Conservation (phyloP, 2,113 vertebrate genomes). For the Brachyhypopomus gauderio region DNA sequence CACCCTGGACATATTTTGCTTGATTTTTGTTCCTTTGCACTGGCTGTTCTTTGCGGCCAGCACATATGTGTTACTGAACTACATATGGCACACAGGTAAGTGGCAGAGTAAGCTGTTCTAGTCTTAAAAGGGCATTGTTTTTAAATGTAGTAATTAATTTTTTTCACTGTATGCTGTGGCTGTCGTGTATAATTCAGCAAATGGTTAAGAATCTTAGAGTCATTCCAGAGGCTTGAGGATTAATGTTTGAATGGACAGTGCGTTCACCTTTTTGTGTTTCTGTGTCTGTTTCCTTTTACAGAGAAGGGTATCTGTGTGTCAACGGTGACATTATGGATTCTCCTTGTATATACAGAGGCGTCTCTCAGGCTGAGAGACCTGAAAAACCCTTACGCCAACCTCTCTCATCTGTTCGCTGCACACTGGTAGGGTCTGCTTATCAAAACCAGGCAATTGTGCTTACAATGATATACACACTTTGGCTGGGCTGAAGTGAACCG, state of each 20-base stretch:
- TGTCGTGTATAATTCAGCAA: no score
- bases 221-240: no score
- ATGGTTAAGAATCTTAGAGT: no score
- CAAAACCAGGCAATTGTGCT: neutral
- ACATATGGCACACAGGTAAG: constrained; percentile 83
- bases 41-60: constrained; percentile 83
- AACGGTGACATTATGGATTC: constrained; percentile 78
- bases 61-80: constrained; percentile 81
- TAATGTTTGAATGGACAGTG: no score
- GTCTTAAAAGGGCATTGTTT: neutral
- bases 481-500: no score
- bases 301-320: constrained; percentile 81
- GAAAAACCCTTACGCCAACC: constrained; percentile 77
- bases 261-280: neutral
- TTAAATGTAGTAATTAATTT: no score
- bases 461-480: neutral
- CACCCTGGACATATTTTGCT: constrained; percentile 80
- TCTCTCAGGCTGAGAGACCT: constrained; percentile 79
- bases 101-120: neutral
- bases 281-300: constrained; percentile 51
- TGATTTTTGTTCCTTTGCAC: constrained; percentile 81
- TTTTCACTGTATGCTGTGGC: no score
- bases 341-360: constrained; percentile 80
- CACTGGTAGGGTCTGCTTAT: constrained; percentile 71
- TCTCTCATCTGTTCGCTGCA: constrained; percentile 81